These are phyloP conservation scores for Brachyopa scutellaris DNA, from an alignment of 2,888 invertebrate genomes.

Conservation along the genomic window DNA sequence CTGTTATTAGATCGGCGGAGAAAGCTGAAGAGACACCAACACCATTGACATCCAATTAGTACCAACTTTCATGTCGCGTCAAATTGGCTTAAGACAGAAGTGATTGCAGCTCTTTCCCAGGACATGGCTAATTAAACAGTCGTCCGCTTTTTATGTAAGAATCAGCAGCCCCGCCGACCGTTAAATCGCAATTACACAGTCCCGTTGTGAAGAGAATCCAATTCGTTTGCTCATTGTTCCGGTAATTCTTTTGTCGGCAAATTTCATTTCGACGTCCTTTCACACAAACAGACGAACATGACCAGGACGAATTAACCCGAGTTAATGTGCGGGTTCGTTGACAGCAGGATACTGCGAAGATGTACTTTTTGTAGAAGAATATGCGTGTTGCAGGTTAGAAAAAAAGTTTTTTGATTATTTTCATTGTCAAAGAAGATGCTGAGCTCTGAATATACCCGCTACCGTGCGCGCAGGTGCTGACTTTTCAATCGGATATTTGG, in stretches of 20 bases:
- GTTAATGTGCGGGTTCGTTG: conserved; percentile 23
- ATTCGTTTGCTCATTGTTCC: conserved; percentile 7
- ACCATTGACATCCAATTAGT: too few species aligned
- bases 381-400: too few species aligned
- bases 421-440: conserved; percentile 19
- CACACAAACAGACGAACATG: conserved; percentile 42
- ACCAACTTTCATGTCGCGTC: conserved; percentile 26
- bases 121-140: conserved; percentile 50
- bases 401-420: conserved; percentile 11
- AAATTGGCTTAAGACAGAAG: conserved; percentile 32
- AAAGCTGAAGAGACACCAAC: conserved; percentile 22
- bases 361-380: too few species aligned
- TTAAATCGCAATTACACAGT: conserved; percentile 58
- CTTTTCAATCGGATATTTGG: too few species aligned
- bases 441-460: too few species aligned
- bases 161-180: conserved; percentile 52
- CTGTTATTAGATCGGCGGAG: conserved; percentile 1
- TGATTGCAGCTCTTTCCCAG: conserved; percentile 11
- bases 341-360: conserved; percentile 32
- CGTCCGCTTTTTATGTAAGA: conserved; percentile 28
- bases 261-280: conserved; percentile 61
- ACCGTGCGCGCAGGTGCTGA: too few species aligned
- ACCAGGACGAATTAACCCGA: conserved; percentile 64
- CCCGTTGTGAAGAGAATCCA: conserved; percentile 20
- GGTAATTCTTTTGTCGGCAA: conserved; percentile 48